Conservation (phyloP, 1,140 invertebrate genomes). For the Monochamus saltuarius region DNA sequence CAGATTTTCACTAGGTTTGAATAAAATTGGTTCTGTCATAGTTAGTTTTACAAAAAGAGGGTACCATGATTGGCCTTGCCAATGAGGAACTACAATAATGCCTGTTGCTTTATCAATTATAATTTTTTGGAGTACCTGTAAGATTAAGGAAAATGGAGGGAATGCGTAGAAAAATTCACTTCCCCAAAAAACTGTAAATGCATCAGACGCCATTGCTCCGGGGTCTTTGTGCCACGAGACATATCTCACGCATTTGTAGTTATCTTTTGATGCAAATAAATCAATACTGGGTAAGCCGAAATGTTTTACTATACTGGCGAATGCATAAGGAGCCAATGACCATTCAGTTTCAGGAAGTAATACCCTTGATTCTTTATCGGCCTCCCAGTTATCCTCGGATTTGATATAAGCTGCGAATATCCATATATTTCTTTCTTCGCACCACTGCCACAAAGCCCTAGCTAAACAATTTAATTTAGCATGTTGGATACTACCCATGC, state of each 20-base stretch:
- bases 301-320: slow-evolving; percentile 8
- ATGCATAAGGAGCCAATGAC: neutral
- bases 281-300: too few relatives aligned
- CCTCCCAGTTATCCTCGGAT: slow-evolving; percentile 41
- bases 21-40: neutral
- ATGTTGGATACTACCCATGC: too few relatives aligned
- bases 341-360: slow-evolving; percentile 12
- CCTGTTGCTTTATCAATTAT: too few relatives aligned
- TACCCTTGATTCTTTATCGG: slow-evolving; percentile 36
- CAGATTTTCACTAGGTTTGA: too few relatives aligned
- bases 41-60: neutral
- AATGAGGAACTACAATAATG: slow-evolving; percentile 12
- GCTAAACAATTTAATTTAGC: slow-evolving; percentile 43
- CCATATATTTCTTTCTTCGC: slow-evolving; percentile 43
- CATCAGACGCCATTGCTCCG: neutral
- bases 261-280: too few relatives aligned
- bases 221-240: slow-evolving; percentile 10
- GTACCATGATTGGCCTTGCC: slow-evolving; percentile 18
- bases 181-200: slow-evolving; percentile 4
- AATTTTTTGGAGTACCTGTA: too few relatives aligned
- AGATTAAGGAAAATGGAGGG: too few relatives aligned
- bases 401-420: slow-evolving; percentile 48
- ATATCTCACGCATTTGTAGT: too few relatives aligned
- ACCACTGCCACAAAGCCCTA: slow-evolving; percentile 47
- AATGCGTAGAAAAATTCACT: too few relatives aligned